Conservation (phyloP, 2,797 vertebrate species). For the Liasis olivaceus region DNA sequence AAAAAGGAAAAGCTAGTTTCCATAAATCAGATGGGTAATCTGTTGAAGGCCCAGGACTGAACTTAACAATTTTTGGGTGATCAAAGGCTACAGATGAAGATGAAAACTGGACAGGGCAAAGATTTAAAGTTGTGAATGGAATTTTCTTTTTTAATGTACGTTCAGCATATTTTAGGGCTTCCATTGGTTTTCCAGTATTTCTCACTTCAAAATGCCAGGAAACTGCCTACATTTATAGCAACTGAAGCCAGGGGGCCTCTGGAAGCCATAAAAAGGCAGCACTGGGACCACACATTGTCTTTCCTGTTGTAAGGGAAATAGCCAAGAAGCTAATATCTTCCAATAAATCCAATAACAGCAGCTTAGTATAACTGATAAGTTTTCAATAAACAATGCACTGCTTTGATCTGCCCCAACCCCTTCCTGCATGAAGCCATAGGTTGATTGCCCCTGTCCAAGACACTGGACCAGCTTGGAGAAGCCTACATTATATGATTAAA, state of each 20-base stretch:
- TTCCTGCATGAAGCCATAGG: neutral
- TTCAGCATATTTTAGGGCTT: neutral
- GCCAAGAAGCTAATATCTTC: neutral
- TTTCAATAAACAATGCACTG: neutral
- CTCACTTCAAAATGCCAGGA: neutral
- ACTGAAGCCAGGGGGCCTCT: neutral
- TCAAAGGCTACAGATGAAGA: neutral
- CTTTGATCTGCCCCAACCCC: neutral
- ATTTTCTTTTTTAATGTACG: neutral
- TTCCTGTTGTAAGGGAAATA: neutral
- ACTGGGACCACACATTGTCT: neutral
- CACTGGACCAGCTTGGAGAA: neutral
- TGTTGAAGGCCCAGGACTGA: neutral
- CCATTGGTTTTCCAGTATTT: neutral
- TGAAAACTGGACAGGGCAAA: neutral
- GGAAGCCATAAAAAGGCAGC: neutral
- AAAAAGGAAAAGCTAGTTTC: neutral
- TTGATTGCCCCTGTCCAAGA: neutral
- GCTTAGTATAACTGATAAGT: neutral
- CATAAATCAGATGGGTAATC: neutral
- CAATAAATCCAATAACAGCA: neutral
- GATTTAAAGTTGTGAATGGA: neutral
- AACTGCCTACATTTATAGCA: neutral
- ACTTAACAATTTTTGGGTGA: neutral
- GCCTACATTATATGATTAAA: neutral